Conservation (phyloP, 2,113 vertebrate genomes). For the Podilymbus podiceps region DNA sequence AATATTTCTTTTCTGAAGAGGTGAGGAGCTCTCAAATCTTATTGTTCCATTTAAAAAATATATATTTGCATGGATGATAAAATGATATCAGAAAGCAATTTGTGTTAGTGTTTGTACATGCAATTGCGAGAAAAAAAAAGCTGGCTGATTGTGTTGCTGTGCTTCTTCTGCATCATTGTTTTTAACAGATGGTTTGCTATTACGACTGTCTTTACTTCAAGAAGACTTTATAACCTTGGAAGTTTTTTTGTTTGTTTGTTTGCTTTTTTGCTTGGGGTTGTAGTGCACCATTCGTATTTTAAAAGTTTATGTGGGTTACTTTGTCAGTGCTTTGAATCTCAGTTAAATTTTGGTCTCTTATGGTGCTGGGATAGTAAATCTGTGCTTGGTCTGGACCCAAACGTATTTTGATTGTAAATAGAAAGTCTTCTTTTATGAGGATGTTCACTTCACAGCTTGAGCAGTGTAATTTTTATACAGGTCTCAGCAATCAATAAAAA, state of each 20-base stretch:
- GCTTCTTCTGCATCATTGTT: conserved; percentile 4
- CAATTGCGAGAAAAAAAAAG: not conserved
- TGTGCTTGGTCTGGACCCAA: conserved; percentile 67
- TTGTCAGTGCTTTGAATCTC: conserved; percentile 36
- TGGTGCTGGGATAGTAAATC: conserved; percentile 63
- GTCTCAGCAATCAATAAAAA: conserved; percentile 87
- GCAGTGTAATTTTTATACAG: conserved; percentile 83
- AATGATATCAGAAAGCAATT: conserved; percentile 8
- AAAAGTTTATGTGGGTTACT: conserved; percentile 36
- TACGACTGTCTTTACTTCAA: conserved; percentile 31
- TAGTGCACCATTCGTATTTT: not conserved
- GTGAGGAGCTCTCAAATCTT: not conserved
- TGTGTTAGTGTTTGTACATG: not conserved
- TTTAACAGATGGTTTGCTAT: conserved; percentile 50
- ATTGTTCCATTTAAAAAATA: not conserved
- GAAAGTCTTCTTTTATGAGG: conserved; percentile 81
- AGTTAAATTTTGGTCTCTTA: conserved; percentile 57
- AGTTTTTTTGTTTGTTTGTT: not conserved
- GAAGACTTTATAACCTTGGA: conserved; percentile 24
- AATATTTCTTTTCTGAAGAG: not conserved
- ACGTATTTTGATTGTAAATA: conserved; percentile 81
- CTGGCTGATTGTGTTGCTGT: not conserved
- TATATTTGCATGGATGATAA: not conserved
- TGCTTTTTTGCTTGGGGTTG: not conserved
- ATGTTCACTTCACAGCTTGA: conserved; percentile 80